Conservation (phyloP, 1,140 invertebrate genomes). For the Megathymus violae region DNA sequence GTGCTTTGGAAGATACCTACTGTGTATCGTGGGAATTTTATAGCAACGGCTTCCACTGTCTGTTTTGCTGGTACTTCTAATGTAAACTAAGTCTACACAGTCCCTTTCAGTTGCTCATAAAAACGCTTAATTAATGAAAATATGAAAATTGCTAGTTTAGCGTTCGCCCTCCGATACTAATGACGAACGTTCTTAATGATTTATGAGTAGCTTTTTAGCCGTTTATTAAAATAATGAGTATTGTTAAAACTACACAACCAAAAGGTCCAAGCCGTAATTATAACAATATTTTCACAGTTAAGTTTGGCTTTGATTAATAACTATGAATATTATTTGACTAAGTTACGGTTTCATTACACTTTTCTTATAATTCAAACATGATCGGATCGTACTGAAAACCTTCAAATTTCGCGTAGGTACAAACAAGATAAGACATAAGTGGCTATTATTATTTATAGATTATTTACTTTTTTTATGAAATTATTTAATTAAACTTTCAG, state of each 20-base stretch:
- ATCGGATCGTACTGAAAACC: no score
- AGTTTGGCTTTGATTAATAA: conserved; percentile 36
- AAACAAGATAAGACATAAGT: no score
- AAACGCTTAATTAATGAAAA: conserved; percentile 69
- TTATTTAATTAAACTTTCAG: no score
- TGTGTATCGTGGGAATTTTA: conserved; percentile 36
- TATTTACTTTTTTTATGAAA: no score
- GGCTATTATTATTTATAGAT: no score
- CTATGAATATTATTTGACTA: conserved; percentile 11
- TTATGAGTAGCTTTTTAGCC: conserved; percentile 64
- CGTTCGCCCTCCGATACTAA: conserved; percentile 50
- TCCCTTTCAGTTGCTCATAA: conserved; percentile 10
- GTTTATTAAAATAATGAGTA: conserved; percentile 74
- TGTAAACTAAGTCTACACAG: not conserved
- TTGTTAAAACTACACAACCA: conserved; percentile 58
- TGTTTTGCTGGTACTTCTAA: not conserved
- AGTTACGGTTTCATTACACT: not conserved
- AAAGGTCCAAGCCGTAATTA: conserved; percentile 42
- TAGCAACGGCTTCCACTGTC: no score
- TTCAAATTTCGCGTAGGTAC: no score
- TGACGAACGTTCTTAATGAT: conserved; percentile 66
- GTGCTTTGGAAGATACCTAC: no score
- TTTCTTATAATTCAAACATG: not conserved
- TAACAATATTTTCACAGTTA: conserved; percentile 39
- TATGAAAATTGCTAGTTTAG: conserved; percentile 68